Evolutionary conservation across 2,113 vertebrate species (phyloP), one percentile per base, ranked within the genome.

Genomic region (Riparia riparia): DNA sequence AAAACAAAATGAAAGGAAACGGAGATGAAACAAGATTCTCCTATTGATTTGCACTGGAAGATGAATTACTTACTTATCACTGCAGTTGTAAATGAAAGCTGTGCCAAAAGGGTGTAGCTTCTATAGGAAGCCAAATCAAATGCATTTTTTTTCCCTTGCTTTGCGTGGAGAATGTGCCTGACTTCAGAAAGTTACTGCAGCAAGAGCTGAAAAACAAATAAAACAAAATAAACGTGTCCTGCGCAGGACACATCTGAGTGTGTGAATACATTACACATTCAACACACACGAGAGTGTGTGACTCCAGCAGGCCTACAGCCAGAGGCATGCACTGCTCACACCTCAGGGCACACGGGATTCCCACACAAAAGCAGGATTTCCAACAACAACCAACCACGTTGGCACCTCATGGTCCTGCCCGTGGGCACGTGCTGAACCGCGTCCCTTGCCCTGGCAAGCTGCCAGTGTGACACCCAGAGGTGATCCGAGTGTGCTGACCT

Each of bases 11-110:
- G 54, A 92, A 95, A 92, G 91, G 60, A 69, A 92, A 66, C 0
- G 0, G 63, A 86, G 86, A 94, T 82, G 76, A 93, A 96, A 82
- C 60, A 84, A 91, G 79, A 83, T 83, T 96, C 76, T 70, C 39
- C 81, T 73, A 92, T 77, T 93, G 89, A 93, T 95, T 95, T 81
- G 54, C 42, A 47, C 76, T 70, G 80, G 57, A 87, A 88, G 86
- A 93, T 73, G 45, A 96, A 88, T 90, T 76, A 85, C 74, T 85
- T 88, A 53, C 82, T 94, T 97, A 92, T 94, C 79, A 39, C 86
- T 81, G 82, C 64, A 86, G 90, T 41, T 90, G 80, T 83, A 89
- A 95, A 92, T 89, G 68, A 93, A 95, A 92, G 82, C 93, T 74
- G 73, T 63, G 90, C 79, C 92, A 95, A 93, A 95, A 66, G 76